Conservation (phyloP, 2,797 vertebrate genomes). For the Ambastaia sidthimunki region DNA sequence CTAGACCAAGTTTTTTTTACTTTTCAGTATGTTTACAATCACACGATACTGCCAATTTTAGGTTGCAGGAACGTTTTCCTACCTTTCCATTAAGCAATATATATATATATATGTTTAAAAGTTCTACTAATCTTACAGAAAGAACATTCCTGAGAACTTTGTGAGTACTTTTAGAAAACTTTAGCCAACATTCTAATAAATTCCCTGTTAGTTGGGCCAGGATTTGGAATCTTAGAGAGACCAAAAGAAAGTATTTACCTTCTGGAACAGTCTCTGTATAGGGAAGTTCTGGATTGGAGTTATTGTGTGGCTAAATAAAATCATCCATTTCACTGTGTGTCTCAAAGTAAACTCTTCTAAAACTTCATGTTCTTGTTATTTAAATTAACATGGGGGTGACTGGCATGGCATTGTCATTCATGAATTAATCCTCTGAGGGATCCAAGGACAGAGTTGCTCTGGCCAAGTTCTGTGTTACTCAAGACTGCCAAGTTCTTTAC, state of each 20-base stretch:
- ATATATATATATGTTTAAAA: too few species aligned
- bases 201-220: too few species aligned
- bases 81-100: too few species aligned
- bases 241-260: not conserved
- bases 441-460: slow-evolving; percentile 10
- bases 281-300: not conserved
- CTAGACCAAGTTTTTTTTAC: too few species aligned
- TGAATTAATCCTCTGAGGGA: not conserved
- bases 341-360: not conserved
- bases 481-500: not conserved
- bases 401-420: not conserved
- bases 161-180: too few species aligned
- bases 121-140: too few species aligned
- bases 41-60: too few species aligned
- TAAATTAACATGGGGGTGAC: not conserved
- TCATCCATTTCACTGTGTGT: not conserved
- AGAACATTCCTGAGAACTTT: too few species aligned
- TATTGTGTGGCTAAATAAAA: not conserved
- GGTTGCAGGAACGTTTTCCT: too few species aligned
- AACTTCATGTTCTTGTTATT: not conserved
- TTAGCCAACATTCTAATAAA: too few species aligned
- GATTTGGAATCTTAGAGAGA: not conserved
- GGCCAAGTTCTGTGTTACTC: not conserved
- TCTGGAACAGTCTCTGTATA: not conserved
- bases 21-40: too few species aligned